Conservation (phyloP, 2,888 invertebrate species). For the Euphydryas editha region DNA sequence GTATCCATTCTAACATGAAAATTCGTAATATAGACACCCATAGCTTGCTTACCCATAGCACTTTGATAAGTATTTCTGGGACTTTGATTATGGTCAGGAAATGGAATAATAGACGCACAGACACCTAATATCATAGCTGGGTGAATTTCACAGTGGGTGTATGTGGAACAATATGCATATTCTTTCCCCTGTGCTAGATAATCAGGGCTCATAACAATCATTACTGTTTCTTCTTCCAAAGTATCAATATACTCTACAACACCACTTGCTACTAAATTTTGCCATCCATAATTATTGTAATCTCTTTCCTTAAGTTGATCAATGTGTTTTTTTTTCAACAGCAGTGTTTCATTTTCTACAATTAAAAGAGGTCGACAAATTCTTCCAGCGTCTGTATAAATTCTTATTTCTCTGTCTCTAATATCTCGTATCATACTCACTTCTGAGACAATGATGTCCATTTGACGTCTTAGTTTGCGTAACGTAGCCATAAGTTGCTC, state of each 20-base stretch:
- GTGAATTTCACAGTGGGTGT: constrained; percentile 99
- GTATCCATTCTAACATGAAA: constrained; percentile 99
- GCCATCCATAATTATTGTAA: constrained; percentile 97
- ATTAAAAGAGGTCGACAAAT: constrained; percentile 99
- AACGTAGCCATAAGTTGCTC: constrained; percentile 99
- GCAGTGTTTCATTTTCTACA: constrained; percentile 96
- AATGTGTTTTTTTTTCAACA: constrained; percentile 97
- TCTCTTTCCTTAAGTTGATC: constrained; percentile 98
- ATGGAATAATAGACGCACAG: constrained; percentile 99
- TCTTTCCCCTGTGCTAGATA: constrained; percentile 96
- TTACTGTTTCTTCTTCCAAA: constrained; percentile 99
- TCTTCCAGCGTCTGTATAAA: constrained; percentile 99
- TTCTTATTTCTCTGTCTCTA: constrained; percentile 98
- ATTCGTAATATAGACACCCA: constrained; percentile 99
- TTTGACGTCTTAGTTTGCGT: constrained; percentile 97
- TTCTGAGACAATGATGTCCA: constrained; percentile 99
- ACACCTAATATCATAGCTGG: constrained; percentile 99
- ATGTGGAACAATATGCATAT: constrained; percentile 98
- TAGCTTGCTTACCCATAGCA: constrained; percentile 99
- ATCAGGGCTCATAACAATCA: constrained; percentile 99
- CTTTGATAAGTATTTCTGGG: constrained; percentile 99
- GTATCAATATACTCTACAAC: constrained; percentile 99
- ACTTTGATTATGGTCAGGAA: constrained; percentile 99
- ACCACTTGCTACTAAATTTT: constrained; percentile 90
- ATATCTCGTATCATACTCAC: constrained; percentile 99